Conservation (phyloP, 2,113 vertebrate genomes). For the Chitala chitala region DNA sequence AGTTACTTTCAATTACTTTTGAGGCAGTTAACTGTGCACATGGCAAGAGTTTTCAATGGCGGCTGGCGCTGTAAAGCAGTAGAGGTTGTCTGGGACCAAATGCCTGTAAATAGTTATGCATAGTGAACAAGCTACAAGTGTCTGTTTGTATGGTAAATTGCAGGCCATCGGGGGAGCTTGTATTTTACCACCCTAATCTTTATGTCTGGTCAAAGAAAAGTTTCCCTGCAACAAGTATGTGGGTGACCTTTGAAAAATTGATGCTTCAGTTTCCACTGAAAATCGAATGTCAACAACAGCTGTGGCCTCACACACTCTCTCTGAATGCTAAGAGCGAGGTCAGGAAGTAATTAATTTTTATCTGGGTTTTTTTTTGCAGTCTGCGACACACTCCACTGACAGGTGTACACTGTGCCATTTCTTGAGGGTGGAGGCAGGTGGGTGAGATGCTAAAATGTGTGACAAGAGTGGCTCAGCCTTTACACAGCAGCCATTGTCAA, state of each 20-base stretch:
- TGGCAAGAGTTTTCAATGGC: too few species aligned
- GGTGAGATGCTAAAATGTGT: not conserved
- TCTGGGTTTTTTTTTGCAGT: not conserved
- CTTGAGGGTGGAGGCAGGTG: too few species aligned
- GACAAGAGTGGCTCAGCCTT: not conserved
- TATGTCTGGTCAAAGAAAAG: not conserved
- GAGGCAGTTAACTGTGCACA: too few species aligned
- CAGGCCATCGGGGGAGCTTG: not conserved
- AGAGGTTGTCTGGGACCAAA: too few species aligned
- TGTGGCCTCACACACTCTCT: slow-evolving; percentile 2
- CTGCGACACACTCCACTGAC: not conserved
- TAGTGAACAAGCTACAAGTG: too few species aligned
- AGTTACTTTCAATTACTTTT: too few species aligned
- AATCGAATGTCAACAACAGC: slow-evolving; percentile 11
- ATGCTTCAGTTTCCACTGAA: not conserved
- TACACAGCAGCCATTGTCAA: not conserved
- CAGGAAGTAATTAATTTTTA: slow-evolving; percentile 1
- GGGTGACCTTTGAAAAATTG: slow-evolving; percentile 1
- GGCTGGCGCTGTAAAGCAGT: not conserved
- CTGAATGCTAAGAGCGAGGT: not conserved
- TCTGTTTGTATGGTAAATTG: not conserved
- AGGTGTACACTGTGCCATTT: not conserved
- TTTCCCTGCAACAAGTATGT: not conserved
- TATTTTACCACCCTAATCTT: not conserved
- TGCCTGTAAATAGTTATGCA: too few species aligned